phyloP scores from a whole-genome alignment of 64 coral and sea anemone species.

The Stichodactyla mertensii region DNA sequence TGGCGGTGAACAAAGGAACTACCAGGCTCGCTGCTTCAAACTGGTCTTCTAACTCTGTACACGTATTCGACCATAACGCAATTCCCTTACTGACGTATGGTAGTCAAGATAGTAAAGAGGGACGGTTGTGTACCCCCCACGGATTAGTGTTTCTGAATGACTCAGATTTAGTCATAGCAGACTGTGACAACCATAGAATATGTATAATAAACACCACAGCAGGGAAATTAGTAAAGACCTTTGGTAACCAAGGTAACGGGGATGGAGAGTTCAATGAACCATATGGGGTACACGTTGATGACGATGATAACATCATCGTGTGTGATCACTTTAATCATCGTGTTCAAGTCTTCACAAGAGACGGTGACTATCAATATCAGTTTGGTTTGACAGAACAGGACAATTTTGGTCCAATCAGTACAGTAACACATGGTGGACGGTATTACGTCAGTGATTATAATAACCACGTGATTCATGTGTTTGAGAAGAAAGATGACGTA shows the following conservation, averaged over 20 bases:
- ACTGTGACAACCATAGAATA: conserved; percentile 12
- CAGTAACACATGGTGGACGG: conserved; percentile 1
- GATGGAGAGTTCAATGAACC: conserved; percentile 14
- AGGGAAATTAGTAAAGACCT: conserved; percentile 7
- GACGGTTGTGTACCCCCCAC: background rate
- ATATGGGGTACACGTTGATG: conserved; percentile 2
- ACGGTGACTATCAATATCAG: background rate
- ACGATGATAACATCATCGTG: conserved; percentile 3
- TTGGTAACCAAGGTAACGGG: conserved; percentile 12
- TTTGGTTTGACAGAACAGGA: conserved; percentile 8
- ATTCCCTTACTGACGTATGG: background rate
- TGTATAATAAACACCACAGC: conserved; percentile 3
- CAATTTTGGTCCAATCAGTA: background rate
- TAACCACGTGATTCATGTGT: conserved; percentile 37
- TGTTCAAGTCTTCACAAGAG: conserved; percentile 28
- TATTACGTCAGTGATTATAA: conserved; percentile 23
- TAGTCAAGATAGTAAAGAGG: background rate
- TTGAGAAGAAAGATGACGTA: conserved; percentile 13
- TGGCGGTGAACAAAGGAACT: background rate
- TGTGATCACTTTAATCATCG: background rate
- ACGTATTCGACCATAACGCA: background rate
- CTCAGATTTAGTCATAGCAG: conserved; percentile 10
- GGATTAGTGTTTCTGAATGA: conserved; percentile 26
- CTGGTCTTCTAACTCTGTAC: background rate
- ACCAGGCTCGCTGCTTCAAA: conserved; percentile 9